Evolutionary conservation across 1,140 invertebrate species (phyloP).

Genomic region (Scaptodrosophila lebanonensis): DNA sequence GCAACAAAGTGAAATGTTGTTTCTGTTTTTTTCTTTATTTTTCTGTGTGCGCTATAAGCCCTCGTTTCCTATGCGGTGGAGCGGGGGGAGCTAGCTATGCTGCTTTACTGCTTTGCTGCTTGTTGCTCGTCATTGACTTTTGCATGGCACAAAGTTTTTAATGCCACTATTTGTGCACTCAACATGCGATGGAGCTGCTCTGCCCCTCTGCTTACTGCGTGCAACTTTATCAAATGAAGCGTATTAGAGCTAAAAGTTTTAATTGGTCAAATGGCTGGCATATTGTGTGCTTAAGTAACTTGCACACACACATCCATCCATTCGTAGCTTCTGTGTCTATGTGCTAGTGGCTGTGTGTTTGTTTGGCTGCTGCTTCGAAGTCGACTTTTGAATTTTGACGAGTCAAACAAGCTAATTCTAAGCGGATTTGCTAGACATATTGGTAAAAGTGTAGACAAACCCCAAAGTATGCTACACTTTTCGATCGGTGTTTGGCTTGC

Average conservation of each 20-base stretch:
- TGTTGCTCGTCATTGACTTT: slow-evolving; percentile 6
- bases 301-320: slow-evolving; percentile 26
- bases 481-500: too few relatives aligned
- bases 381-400: slow-evolving; percentile 57
- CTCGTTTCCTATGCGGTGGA: neutral
- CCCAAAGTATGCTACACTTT: slow-evolving; percentile 1
- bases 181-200: slow-evolving; percentile 4
- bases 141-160: slow-evolving; percentile 51
- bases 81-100: neutral
- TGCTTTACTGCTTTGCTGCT: neutral
- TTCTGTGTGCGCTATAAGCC: slow-evolving; percentile 1
- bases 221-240: slow-evolving; percentile 73
- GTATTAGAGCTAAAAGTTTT: slow-evolving; percentile 72
- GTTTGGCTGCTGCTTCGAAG: slow-evolving; percentile 12
- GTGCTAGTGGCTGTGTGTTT: slow-evolving; percentile 16
- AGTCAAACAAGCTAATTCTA: slow-evolving; percentile 60
- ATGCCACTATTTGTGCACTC: slow-evolving; percentile 40
- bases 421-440: slow-evolving; percentile 50
- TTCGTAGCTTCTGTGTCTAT: neutral
- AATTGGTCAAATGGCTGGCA: slow-evolving; percentile 72
- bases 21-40: slow-evolving; percentile 27
- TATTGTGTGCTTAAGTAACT: slow-evolving; percentile 71
- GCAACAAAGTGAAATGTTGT: slow-evolving; percentile 41
- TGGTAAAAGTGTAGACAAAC: neutral
- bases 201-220: slow-evolving; percentile 5